Conservation (phyloP, 2,797 vertebrate genomes). For the Decapterus maruadsi region DNA sequence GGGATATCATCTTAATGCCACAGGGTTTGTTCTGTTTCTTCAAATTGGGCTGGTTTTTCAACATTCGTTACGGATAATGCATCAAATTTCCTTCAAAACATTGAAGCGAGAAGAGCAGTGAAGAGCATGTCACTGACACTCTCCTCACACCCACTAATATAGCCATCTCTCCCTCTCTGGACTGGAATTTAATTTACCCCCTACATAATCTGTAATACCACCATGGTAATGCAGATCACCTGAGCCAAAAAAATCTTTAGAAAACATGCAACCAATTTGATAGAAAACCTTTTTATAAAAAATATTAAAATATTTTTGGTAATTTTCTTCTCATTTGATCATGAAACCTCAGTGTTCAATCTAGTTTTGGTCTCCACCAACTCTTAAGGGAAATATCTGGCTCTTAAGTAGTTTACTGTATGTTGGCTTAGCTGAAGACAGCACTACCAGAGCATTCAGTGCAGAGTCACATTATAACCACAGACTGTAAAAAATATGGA, state of each 20-base stretch:
- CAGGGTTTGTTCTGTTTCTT: not conserved
- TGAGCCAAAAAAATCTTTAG: not conserved
- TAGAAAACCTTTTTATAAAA: no score
- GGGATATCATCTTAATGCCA: conserved; percentile 22
- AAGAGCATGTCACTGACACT: not conserved
- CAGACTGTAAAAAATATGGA: no score
- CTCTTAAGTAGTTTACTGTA: not conserved
- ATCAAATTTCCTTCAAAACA: conserved; percentile 6
- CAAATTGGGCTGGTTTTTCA: not conserved
- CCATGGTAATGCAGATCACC: not conserved
- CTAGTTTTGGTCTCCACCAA: not conserved
- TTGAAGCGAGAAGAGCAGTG: not conserved
- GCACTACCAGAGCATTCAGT: no score
- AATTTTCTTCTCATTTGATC: no score
- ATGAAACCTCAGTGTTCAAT: no score
- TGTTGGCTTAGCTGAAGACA: no score
- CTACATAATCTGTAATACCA: not conserved
- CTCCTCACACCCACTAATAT: no score
- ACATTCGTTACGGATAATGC: not conserved
- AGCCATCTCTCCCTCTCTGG: no score
- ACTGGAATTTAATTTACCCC: not conserved
- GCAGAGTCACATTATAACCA: no score
- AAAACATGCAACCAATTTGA: no score
- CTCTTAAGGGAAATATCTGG: not conserved
- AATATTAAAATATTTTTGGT: no score